phyloP scores from a whole-genome alignment of 2,113 vertebrate genomes.

The Eptesicus fuscus region DNA sequence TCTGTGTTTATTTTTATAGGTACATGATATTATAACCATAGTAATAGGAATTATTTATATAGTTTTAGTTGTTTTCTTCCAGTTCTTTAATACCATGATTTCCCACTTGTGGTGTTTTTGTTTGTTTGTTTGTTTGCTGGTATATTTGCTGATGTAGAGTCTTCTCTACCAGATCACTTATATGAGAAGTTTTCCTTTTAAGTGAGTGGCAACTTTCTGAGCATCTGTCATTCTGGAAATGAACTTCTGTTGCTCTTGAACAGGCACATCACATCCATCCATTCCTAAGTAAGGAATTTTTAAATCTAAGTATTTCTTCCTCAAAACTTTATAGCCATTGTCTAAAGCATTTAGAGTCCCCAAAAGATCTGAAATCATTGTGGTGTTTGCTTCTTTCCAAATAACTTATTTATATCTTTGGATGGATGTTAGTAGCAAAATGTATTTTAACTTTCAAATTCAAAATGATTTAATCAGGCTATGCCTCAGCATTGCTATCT shows the following conservation, averaged over 20 bases:
- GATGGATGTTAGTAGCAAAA: not conserved
- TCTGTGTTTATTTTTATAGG: not conserved
- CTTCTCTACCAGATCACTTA: not conserved
- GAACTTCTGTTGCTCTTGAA: not conserved
- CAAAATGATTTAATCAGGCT: not conserved
- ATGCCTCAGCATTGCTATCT: not conserved
- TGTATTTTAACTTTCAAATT: slow-evolving; percentile 23
- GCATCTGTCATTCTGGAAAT: not conserved
- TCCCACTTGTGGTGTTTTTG: not conserved
- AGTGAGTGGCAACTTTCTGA: not conserved
- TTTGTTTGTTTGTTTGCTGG: not conserved
- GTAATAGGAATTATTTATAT: not conserved
- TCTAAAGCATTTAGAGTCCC: not conserved
- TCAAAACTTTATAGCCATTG: not conserved
- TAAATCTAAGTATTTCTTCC: not conserved
- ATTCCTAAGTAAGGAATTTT: not conserved
- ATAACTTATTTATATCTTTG: not conserved
- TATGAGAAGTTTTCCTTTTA: not conserved
- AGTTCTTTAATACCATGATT: not conserved
- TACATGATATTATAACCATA: not conserved
- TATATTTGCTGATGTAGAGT: not conserved
- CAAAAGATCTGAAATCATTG: not conserved
- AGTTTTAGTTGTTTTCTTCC: not conserved
- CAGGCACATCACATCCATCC: not conserved
- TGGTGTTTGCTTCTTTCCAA: not conserved